A percentile compares a stretch with the other conserved stretches of the same genome.
Evolutionary conservation across 2,888 invertebrate genomes (phyloP).

Genomic region (Hypena proboscidalis): DNA sequence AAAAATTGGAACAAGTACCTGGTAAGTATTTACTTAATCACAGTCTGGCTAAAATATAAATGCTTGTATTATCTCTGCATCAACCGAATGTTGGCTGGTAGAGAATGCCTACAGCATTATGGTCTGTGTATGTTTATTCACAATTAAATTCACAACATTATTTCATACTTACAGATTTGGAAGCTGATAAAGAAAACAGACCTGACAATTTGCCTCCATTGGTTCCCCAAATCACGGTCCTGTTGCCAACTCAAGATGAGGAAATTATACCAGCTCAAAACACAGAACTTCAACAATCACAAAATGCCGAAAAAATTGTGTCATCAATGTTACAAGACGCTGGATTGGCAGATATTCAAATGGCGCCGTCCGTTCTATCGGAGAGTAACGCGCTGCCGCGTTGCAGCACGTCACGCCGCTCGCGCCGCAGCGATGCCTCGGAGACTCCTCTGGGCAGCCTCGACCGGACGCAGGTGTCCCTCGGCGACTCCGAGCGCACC

Average conservation of each 20-base stretch:
- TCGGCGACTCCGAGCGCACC: constrained; percentile 68
- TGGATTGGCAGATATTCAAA: constrained; percentile 57
- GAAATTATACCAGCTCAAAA: not conserved
- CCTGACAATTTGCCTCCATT: constrained; percentile 41
- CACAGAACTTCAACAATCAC: constrained; percentile 13
- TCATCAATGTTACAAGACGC: constrained; percentile 59
- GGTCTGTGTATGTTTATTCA: no score
- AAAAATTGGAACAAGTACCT: constrained; percentile 8
- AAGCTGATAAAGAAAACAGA: constrained; percentile 64
- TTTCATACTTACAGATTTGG: constrained; percentile 26
- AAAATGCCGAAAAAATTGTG: constrained; percentile 44
- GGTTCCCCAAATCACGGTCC: no score
- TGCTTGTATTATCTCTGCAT: no score
- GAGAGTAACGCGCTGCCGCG: constrained; percentile 11
- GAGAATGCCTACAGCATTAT: no score
- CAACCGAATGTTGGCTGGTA: no score
- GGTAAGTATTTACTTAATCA: constrained; percentile 32
- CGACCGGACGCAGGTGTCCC: constrained; percentile 74
- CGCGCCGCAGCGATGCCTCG: constrained; percentile 48
- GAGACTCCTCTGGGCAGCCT: constrained; percentile 73
- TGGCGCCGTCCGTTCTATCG: constrained; percentile 4
- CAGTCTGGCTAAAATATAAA: no score
- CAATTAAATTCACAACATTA: not conserved
- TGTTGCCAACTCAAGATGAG: not conserved
- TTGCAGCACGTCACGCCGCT: constrained; percentile 20